phyloP scores from a whole-genome alignment of 2,797 vertebrate species.

The Falco cherrug region DNA sequence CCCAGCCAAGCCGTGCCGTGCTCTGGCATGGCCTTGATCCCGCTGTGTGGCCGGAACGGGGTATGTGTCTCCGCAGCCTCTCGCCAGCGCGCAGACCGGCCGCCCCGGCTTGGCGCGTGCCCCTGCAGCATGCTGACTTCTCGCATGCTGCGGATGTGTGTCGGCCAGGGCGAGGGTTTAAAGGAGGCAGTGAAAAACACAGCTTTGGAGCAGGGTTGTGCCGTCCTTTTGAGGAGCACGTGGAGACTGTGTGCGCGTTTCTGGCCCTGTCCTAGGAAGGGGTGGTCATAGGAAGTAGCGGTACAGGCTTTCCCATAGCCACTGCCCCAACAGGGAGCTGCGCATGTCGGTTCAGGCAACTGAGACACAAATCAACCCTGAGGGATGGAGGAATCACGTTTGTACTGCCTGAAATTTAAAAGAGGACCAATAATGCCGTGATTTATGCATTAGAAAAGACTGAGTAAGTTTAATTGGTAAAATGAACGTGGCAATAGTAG shows the following conservation, averaged over 20 bases:
- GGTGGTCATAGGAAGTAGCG: background rate
- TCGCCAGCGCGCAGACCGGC: background rate
- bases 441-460: background rate
- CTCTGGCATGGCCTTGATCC: background rate
- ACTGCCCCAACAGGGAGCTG: background rate
- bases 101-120: rapidly evolving
- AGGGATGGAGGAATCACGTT: background rate
- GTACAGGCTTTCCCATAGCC: background rate
- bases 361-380: background rate
- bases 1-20: background rate
- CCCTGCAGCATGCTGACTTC: background rate
- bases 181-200: background rate
- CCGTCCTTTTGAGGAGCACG: background rate
- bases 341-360: background rate
- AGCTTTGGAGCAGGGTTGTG: background rate
- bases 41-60: background rate
- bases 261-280: background rate
- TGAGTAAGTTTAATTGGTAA: background rate
- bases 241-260: background rate
- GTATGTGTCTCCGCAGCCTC: background rate
- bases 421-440: background rate
- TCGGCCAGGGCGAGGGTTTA: background rate
- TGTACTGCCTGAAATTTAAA: background rate
- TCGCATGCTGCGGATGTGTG: background rate
- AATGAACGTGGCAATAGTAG: background rate